Conservation (phyloP, 2,888 invertebrate genomes). For the Caenorhabditis parvicauda region DNA sequence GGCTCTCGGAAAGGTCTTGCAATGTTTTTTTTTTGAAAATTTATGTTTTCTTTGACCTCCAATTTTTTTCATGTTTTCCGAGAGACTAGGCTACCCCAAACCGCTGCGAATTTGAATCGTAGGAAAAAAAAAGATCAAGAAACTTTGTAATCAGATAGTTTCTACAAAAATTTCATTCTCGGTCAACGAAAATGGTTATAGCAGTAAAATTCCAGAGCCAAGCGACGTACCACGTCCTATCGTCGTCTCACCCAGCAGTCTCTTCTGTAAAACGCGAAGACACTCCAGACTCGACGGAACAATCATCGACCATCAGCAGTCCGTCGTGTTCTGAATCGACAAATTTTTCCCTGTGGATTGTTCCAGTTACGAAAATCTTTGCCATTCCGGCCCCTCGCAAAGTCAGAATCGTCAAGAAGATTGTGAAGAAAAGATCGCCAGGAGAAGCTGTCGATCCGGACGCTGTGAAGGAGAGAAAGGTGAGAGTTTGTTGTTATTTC, state of each 20-base stretch:
- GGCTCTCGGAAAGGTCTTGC: no score
- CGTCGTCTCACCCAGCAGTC: slow-evolving; percentile 20
- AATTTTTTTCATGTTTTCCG: no score
- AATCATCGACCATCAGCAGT: slow-evolving; percentile 35
- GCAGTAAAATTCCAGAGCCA: slow-evolving; percentile 39
- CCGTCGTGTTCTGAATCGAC: slow-evolving; percentile 35
- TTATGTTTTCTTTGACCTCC: no score
- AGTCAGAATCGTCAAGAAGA: slow-evolving; percentile 42
- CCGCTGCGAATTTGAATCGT: no score
- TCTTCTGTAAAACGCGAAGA: slow-evolving; percentile 31
- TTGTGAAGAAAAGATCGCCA: slow-evolving; percentile 41
- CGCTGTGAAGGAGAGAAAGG: slow-evolving; percentile 10
- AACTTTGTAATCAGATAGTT: no score
- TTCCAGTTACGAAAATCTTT: slow-evolving; percentile 41
- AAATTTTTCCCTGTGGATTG: slow-evolving; percentile 44
- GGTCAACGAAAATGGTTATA: not conserved
- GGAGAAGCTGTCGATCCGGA: slow-evolving; percentile 7
- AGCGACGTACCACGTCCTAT: slow-evolving; percentile 34
- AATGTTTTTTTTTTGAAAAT: not conserved
- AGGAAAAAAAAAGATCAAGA: no score
- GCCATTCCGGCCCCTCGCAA: slow-evolving; percentile 44
- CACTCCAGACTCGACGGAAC: slow-evolving; percentile 41
- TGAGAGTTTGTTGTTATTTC: not conserved
- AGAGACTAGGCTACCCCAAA: no score
- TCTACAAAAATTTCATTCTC: no score